Base-by-base conservation (phyloP, 2,797 vertebrate species). In the Garrulus glandarius region DNA sequence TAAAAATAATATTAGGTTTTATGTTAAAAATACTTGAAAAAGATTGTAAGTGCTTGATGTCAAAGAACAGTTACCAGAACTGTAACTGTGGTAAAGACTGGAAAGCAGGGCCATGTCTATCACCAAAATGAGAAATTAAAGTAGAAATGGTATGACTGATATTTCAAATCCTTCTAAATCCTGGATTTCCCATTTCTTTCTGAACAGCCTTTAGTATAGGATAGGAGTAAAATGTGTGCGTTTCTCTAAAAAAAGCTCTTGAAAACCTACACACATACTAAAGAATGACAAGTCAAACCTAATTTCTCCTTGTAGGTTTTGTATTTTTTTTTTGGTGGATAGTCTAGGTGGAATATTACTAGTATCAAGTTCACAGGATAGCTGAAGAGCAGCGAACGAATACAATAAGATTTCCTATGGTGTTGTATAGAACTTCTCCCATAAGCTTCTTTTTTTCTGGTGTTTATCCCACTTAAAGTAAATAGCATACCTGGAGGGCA, bases 401-500 rank as follows among this genome's bases (percentile, higher is more conserved):
- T 24, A 72, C 13, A 68, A 21, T 61, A 75, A 11, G 44, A 56
- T 92, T 85, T 83, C 60, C 49, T 72, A 16, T 55, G 72, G 55
- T 68, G 49, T n/a, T 68, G 27, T 77, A 13, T n/a, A 60, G 68
- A 82, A 23, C 39, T 71, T 92, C 30, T 79, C 50, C 32, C 20
- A 13, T 32, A 81, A 75, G 30, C 11, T 68, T 64, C 24, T 88
- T 68, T 74, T 59, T 80, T 76, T 53, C 61, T 94, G 57, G 8
- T 89, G 71, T 89, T 96, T 94, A 71, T 71, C 60, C 47, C 44
- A 15, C 32, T 15, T 52, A 76, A 86, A 91, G 67, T 70, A 95
- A 96, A 88, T 61, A 80, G 55, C 16, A 27, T 84, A 94, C 74
- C 77, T 89, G 92, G 52, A 85, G 49, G 68, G 53, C 89, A 55